phyloP scores from a whole-genome alignment of 1,140 invertebrate genomes.

The Nymphalis io region DNA sequence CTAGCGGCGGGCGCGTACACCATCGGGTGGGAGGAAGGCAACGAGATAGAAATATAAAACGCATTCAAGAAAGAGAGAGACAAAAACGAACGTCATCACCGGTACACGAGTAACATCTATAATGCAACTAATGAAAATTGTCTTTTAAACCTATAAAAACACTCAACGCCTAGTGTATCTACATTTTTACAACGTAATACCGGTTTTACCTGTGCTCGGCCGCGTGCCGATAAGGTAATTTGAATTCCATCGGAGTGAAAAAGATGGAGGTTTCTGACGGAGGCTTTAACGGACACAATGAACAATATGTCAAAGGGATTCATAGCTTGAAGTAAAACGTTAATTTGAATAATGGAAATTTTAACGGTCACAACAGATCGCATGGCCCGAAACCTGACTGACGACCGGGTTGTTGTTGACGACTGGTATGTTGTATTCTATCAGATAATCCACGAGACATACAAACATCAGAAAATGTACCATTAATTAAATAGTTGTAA shows the following conservation, averaged over 20 bases:
- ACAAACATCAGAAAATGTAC: background rate
- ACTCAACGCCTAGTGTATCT: slow-evolving; percentile 42
- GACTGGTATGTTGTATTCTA: too few species aligned
- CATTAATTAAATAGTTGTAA: slow-evolving; percentile 12
- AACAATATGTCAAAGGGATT: slow-evolving; percentile 41
- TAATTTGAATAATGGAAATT: slow-evolving; percentile 70
- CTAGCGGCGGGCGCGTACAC: slow-evolving; percentile 40
- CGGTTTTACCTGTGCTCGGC: slow-evolving; percentile 72
- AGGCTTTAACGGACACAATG: slow-evolving; percentile 50
- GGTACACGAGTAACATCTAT: slow-evolving; percentile 59
- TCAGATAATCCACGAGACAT: background rate
- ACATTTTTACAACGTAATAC: slow-evolving; percentile 64
- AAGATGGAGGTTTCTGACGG: slow-evolving; percentile 64
- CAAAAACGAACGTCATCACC: slow-evolving; percentile 50
- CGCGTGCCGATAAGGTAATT: slow-evolving; percentile 74
- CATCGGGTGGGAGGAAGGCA: slow-evolving; percentile 60
- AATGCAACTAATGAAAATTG: slow-evolving; percentile 70
- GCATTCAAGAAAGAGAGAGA: slow-evolving; percentile 50
- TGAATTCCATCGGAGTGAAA: slow-evolving; percentile 76
- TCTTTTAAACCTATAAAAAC: slow-evolving; percentile 53
- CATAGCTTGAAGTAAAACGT: slow-evolving; percentile 57
- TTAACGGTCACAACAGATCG: slow-evolving; percentile 61
- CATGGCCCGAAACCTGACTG: background rate
- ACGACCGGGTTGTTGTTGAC: background rate
- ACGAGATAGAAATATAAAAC: slow-evolving; percentile 56